Evolutionary conservation across 2,113 vertebrate genomes (phyloP).

Genomic region (Erythrocebus patas): DNA sequence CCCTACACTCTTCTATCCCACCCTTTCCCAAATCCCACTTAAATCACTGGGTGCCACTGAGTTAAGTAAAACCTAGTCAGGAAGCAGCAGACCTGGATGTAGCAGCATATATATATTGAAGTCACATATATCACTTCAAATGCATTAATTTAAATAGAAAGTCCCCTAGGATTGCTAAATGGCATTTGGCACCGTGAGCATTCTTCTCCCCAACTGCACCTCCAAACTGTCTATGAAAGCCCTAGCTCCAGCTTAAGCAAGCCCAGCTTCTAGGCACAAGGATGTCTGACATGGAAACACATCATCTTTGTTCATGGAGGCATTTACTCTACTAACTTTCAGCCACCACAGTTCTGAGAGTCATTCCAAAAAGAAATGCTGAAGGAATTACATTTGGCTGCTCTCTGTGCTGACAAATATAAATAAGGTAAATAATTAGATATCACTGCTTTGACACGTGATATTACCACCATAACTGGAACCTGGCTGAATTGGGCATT

Average conservation of each 20-base stretch:
- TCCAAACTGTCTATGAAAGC: not conserved
- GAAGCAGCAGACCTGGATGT: not conserved
- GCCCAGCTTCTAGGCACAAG: not conserved
- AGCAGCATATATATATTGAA: too few relatives aligned
- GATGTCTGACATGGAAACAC: not conserved
- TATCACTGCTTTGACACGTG: not conserved
- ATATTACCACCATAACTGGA: not conserved
- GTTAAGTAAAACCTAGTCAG: not conserved
- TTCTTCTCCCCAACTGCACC: not conserved
- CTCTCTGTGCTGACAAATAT: not conserved
- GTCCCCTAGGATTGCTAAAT: not conserved
- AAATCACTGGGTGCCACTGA: not conserved
- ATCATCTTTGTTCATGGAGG: not conserved
- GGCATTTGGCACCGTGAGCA: not conserved
- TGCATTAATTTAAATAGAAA: not conserved
- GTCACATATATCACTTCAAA: not conserved
- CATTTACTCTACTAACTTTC: not conserved
- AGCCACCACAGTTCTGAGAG: not conserved
- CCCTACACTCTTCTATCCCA: not conserved
- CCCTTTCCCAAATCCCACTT: not conserved
- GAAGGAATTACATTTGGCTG: not conserved
- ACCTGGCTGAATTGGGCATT: not conserved
- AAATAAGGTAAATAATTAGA: not conserved
- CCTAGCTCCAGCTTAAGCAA: not conserved
- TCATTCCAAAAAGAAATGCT: not conserved